Evolutionary conservation across 2,797 vertebrate species (phyloP), one percentile per base, ranked within the genome.

Genomic region (Melanotaenia boesemani): DNA sequence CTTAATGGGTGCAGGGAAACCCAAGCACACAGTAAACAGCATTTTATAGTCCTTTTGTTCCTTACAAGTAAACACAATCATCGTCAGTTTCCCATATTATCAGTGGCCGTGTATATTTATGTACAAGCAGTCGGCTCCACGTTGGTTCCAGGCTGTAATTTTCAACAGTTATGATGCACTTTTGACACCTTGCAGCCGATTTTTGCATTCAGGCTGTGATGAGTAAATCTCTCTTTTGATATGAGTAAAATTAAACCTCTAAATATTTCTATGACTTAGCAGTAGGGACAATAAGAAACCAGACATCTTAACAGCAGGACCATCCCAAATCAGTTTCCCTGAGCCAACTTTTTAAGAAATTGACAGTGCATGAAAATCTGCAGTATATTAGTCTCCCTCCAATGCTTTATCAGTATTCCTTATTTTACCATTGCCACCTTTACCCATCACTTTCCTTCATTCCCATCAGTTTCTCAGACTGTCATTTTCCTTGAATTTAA

Each of bases 161-260:
- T 59, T 12, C 16, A 52, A 58, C 2, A 26, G 52, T 44, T 50
- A 5, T 37, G 65, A 26, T 62, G 64, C 52, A 60, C 32, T 59
- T 68, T 30, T 61, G 64, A 22, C 20, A 26, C 22, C 12, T 16
- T 44, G n/a, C 67, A 72, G 61, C 50, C 1, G 41, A 70, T 59
- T 26, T 24, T 67, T 63, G 22, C 52, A 36, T 68, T 69, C 62
- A 61, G 36, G 41, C 46, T 22, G 20, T 55, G 32, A 20, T 64
- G 22, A 76, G 76, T 63, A 81, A 83, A 83, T 52, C 68, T 66
- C 64, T 74, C 13, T 41, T 41, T 41, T 41, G 39, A 41, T 11
- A 20, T 20, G 4, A 48, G 22, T 16, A 12, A 54, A 54, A 54
- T 54, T 24, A 13, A 11, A 52, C 50, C 2, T 54, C 18, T 24